phyloP scores from a whole-genome alignment of 2,113 vertebrate species.

The crab-eating macaque (Macaca fascicularis) region T2T-MFA8v1.1 NC_088387.1:107648501-107649000 shows the following conservation, averaged over 20 bases:
- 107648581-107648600: neutral
- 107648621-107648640: neutral
- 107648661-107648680: neutral
- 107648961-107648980: neutral
- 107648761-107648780: neutral
- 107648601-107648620: neutral
- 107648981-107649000: too few relatives aligned
- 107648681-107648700: neutral
- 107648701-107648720: neutral
- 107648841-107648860: neutral
- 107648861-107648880: neutral
- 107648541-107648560: neutral
- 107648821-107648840: neutral
- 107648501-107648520: neutral
- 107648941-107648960: neutral
- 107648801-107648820: neutral
- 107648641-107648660: neutral
- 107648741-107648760: neutral
- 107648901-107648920: neutral
- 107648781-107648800: neutral
- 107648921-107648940: rapidly evolving
- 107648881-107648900: neutral
- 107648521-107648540: neutral
- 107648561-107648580: neutral
- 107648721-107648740: neutral